Percentiles rank a stretch among this genome's conserved stretches.
phyloP scores from a whole-genome alignment of 2,888 invertebrate genomes.

The Apodemia duryi region DNA sequence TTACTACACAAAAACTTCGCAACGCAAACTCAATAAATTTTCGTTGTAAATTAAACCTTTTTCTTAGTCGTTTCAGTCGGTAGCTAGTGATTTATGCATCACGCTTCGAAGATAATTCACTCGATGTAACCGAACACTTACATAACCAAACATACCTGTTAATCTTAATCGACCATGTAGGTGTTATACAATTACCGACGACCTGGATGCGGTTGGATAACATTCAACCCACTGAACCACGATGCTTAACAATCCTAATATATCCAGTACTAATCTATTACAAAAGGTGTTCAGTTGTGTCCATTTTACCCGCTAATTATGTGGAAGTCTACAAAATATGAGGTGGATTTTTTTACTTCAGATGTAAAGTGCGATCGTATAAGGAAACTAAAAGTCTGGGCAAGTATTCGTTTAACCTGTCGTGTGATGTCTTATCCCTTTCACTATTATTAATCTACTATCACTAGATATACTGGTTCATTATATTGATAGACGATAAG shows the following conservation, averaged over 20 bases:
- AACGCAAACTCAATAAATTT: conserved; percentile 8
- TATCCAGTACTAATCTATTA: conserved; percentile 25
- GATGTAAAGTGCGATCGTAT: conserved; percentile 20
- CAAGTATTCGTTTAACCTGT: conserved; percentile 24
- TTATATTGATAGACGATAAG: conserved; percentile 15
- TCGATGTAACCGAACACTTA: conserved; percentile 11
- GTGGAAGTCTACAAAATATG: conserved; percentile 24
- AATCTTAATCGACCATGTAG: conserved; percentile 32
- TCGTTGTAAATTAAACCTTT: background rate
- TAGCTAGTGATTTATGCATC: background rate
- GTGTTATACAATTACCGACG: conserved; percentile 34
- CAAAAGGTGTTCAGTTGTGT: conserved; percentile 25
- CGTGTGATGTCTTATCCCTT: background rate
- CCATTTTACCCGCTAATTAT: conserved; percentile 20
- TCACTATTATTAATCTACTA: conserved; percentile 2
- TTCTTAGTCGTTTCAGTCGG: background rate
- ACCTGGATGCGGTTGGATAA: conserved; percentile 35
- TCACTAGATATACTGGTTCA: background rate
- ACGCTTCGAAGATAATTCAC: background rate
- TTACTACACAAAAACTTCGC: conserved; percentile 5
- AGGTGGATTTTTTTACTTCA: conserved; percentile 21
- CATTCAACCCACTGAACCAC: conserved; percentile 25
- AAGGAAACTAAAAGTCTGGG: conserved; percentile 27
- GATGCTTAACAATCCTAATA: conserved; percentile 22
- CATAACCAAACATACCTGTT: conserved; percentile 26